A percentile compares a stretch with the other conserved stretches of the same genome.
These are phyloP conservation scores for Vanessa cardui DNA, from an alignment of 2,888 invertebrate species.

Conservation along the genomic window DNA sequence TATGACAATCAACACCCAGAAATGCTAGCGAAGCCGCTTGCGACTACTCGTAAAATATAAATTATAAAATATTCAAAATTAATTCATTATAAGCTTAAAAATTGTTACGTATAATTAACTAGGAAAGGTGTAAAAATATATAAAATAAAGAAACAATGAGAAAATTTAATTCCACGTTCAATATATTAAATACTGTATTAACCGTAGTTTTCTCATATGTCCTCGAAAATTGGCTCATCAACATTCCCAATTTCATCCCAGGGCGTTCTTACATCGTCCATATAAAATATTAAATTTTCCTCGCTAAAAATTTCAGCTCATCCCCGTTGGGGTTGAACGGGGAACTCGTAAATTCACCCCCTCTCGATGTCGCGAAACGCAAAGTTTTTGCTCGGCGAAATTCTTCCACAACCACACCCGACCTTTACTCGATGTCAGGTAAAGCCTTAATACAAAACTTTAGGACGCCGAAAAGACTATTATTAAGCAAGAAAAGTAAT, in stretches of 20 bases:
- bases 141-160: neutral
- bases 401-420: constrained; percentile 35
- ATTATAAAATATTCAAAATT: too few species aligned
- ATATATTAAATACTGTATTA: constrained; percentile 4
- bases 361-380: constrained; percentile 63
- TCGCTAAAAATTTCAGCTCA: constrained; percentile 47
- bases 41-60: too few species aligned
- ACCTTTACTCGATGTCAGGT: constrained; percentile 44
- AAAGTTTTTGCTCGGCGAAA: constrained; percentile 50
- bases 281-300: constrained; percentile 44
- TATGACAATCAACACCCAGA: too few species aligned
- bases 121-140: too few species aligned
- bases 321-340: constrained; percentile 42
- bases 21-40: too few species aligned
- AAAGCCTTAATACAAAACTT: constrained; percentile 48
- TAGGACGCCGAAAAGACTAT: constrained; percentile 31
- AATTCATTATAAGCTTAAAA: too few species aligned
- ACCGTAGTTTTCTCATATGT: constrained; percentile 23
- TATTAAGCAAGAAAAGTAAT: constrained; percentile 17
- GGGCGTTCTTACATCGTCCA: constrained; percentile 23
- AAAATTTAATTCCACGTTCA: neutral
- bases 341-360: constrained; percentile 57
- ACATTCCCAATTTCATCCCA: constrained; percentile 32
- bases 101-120: too few species aligned
- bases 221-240: constrained; percentile 38